phyloP scores from a whole-genome alignment of 2,888 invertebrate genomes.

The Drosophila demipolita region DNA sequence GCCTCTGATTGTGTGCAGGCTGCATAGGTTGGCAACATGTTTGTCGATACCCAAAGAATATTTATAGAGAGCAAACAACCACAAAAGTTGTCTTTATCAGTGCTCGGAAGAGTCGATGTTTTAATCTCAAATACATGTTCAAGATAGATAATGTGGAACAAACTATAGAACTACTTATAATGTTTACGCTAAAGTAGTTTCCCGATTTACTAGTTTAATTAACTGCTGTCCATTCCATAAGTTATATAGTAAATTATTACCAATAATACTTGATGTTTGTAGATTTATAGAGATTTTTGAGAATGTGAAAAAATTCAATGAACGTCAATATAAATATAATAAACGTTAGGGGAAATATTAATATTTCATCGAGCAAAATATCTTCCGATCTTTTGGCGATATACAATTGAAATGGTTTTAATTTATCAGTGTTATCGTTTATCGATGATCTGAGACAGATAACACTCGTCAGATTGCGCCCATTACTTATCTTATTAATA shows the following conservation, averaged over 20 bases:
- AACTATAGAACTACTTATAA: neutral
- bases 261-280: neutral
- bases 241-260: neutral
- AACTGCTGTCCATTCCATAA: neutral
- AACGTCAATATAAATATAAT: neutral
- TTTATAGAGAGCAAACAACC: conserved; percentile 13
- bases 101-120: neutral
- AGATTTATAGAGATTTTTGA: neutral
- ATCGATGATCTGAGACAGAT: neutral
- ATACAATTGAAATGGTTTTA: neutral
- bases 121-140: neutral
- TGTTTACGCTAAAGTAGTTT: neutral
- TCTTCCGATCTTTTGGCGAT: neutral
- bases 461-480: neutral
- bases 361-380: neutral
- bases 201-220: neutral
- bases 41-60: conserved; percentile 14
- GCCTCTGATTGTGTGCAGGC: conserved; percentile 56
- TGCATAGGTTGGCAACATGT: conserved; percentile 46
- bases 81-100: neutral
- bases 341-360: neutral
- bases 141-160: neutral
- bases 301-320: neutral
- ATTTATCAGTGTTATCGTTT: neutral
- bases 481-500: neutral